Percentiles rank a stretch among this genome's conserved stretches.
phyloP scores from a whole-genome alignment of 2,113 vertebrate genomes.

The Cercocebus atys region DNA sequence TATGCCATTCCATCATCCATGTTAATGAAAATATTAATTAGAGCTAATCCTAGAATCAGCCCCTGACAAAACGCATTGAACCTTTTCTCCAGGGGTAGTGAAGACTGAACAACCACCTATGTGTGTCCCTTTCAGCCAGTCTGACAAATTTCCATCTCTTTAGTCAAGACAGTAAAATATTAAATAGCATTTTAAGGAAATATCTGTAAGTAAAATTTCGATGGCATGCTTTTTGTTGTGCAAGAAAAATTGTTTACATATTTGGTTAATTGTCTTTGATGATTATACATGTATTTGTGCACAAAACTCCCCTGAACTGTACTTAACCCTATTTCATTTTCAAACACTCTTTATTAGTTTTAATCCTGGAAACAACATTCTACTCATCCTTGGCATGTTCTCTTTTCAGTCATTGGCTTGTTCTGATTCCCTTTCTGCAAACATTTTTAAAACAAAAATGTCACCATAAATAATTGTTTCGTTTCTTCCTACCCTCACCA shows the following conservation, averaged over 20 bases:
- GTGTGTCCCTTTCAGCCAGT: background rate
- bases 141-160: background rate
- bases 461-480: background rate
- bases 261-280: background rate
- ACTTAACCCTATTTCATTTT: background rate
- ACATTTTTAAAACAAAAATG: background rate
- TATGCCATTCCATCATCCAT: background rate
- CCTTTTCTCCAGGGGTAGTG: background rate
- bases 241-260: background rate
- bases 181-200: background rate
- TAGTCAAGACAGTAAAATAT: background rate
- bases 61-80: background rate
- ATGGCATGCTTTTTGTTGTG: background rate
- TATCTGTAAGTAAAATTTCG: background rate
- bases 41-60: background rate
- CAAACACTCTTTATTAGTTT: background rate
- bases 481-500: background rate
- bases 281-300: background rate
- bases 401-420: background rate
- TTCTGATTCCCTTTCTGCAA: background rate
- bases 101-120: background rate
- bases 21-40: constrained; percentile 60
- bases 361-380: background rate
- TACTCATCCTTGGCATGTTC: background rate
- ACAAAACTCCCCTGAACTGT: background rate